phyloP scores from a whole-genome alignment of 2,888 invertebrate genomes.

The Tillus elongatus region DNA sequence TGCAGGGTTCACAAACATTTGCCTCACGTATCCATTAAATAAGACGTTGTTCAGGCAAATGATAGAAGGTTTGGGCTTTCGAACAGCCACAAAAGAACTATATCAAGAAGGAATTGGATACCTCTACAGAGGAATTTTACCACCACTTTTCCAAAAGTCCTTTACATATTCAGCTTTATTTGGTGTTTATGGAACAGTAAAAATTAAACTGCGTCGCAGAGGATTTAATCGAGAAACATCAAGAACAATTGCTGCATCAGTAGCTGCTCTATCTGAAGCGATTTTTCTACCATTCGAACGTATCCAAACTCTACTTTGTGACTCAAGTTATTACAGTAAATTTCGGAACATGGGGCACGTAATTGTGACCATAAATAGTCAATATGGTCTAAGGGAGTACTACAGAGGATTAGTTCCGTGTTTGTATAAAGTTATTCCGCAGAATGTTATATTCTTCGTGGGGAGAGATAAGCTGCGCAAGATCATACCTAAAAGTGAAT shows the following conservation, averaged over 20 bases:
- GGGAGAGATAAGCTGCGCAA: constrained; percentile 52
- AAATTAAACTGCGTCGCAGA: constrained; percentile 48
- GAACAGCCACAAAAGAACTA: constrained; percentile 63
- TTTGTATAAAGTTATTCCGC: constrained; percentile 49
- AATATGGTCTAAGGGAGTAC: constrained; percentile 71
- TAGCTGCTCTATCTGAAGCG: constrained; percentile 71
- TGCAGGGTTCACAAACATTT: constrained; percentile 79
- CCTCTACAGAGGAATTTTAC: constrained; percentile 78
- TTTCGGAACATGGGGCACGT: constrained; percentile 76
- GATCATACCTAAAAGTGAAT: background rate
- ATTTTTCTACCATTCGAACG: constrained; percentile 84
- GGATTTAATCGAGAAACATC: constrained; percentile 49
- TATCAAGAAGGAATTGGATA: constrained; percentile 64
- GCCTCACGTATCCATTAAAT: constrained; percentile 81
- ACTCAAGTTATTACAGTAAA: constrained; percentile 63
- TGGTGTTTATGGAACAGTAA: constrained; percentile 70
- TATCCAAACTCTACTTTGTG: constrained; percentile 81
- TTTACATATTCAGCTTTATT: constrained; percentile 88
- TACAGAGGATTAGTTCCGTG: constrained; percentile 81
- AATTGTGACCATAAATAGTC: constrained; percentile 53
- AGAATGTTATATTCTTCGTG: background rate
- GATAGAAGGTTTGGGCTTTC: constrained; percentile 67
- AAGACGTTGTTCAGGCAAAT: constrained; percentile 94
- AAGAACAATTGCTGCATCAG: constrained; percentile 52
- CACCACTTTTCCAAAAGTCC: constrained; percentile 82